These are phyloP conservation scores for Neosilurus hyrtlii DNA, from an alignment of 2,797 vertebrate genomes.

Conservation along the genomic window DNA sequence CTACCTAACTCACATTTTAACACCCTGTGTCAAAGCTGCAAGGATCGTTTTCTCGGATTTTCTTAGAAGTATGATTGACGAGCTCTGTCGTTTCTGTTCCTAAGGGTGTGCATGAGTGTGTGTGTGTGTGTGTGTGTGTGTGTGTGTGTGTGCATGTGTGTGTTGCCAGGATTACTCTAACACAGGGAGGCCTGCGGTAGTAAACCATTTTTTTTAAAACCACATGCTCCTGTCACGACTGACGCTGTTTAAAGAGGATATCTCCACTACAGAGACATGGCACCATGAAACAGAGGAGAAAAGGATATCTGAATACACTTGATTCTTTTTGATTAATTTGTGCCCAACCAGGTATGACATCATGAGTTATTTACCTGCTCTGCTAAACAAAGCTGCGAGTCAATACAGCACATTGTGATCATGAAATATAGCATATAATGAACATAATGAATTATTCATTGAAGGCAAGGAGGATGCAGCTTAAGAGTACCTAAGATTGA, in stretches of 20 bases:
- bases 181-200: background rate
- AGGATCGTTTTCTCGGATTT: background rate
- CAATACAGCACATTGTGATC: too few species aligned
- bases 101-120: background rate
- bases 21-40: background rate
- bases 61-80: slow-evolving; percentile 6
- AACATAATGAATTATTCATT: too few species aligned
- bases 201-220: slow-evolving; percentile 13
- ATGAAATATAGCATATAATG: background rate
- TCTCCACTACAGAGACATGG: background rate
- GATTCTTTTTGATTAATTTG: background rate
- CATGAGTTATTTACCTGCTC: background rate
- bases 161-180: background rate
- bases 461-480: too few species aligned
- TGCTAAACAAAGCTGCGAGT: background rate
- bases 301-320: background rate
- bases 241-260: slow-evolving; percentile 1
- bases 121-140: background rate
- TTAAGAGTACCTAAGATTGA: too few species aligned
- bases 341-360: background rate
- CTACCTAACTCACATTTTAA: slow-evolving; percentile 17
- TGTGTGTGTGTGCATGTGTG: background rate
- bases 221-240: slow-evolving; percentile 11
- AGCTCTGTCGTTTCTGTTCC: slow-evolving; percentile 8
- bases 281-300: slow-evolving; percentile 5